phyloP scores from a whole-genome alignment of 2,113 vertebrate genomes.

The Semicossyphus pulcher region DNA sequence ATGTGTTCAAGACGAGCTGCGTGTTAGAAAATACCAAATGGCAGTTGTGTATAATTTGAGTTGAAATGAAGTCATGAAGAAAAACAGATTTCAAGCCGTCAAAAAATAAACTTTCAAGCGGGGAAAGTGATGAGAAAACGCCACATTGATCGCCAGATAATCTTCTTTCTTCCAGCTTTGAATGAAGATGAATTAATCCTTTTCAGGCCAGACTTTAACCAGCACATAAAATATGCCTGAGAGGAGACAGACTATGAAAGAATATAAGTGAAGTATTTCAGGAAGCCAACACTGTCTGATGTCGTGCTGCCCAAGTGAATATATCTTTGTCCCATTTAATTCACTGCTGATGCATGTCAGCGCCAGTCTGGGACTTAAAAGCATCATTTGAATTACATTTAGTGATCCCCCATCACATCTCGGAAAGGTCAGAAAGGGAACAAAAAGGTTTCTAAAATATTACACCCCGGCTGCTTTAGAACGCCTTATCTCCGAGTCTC shows the following conservation, averaged over 20 bases:
- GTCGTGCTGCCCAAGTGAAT: constrained; percentile 31
- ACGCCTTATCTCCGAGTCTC: constrained; percentile 5
- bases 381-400: constrained; percentile 41
- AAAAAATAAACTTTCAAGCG: not conserved
- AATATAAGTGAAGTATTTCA: constrained; percentile 3
- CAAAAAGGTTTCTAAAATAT: constrained; percentile 7
- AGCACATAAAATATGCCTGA: not conserved
- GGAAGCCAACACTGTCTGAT: constrained; percentile 3
- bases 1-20: not conserved
- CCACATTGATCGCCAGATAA: not conserved
- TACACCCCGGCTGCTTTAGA: not conserved
- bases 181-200: not conserved
- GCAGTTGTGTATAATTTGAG: not conserved
- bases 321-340: constrained; percentile 33
- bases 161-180: not conserved
- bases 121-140: not conserved
- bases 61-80: not conserved
- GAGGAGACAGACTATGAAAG: not conserved
- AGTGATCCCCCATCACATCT: constrained; percentile 10
- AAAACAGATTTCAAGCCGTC: not conserved
- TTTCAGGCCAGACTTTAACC: not conserved
- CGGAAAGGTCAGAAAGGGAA: constrained; percentile 8
- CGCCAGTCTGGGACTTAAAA: constrained; percentile 17
- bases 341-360: constrained; percentile 23
- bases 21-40: too few relatives aligned